These are phyloP conservation scores for Sebastes glaucus DNA, from an alignment of 2,797 vertebrate genomes.

Conservation along the genomic window DNA sequence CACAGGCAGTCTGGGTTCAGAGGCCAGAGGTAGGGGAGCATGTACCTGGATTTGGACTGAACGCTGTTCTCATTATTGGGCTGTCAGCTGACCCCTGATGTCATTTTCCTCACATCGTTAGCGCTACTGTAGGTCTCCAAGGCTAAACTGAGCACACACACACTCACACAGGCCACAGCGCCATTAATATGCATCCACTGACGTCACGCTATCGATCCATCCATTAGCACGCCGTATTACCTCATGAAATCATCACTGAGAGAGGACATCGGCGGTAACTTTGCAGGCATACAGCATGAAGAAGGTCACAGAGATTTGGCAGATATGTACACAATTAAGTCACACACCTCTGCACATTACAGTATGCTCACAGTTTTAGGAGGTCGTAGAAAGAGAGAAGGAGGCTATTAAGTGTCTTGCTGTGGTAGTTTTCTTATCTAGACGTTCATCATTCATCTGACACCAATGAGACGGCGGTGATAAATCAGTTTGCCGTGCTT, in stretches of 20 bases:
- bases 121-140: constrained; percentile 28
- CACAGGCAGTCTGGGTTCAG: constrained; percentile 41
- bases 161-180: constrained; percentile 6
- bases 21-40: constrained; percentile 60
- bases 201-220: constrained; percentile 64
- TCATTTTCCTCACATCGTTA: constrained; percentile 70
- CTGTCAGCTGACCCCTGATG: constrained; percentile 70
- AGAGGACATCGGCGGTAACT: constrained; percentile 34
- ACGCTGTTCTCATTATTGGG: constrained; percentile 71
- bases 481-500: constrained; percentile 57
- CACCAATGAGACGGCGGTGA: constrained; percentile 42
- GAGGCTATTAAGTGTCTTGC: constrained; percentile 27
- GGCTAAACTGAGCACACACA: constrained; percentile 30
- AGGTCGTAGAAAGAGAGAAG: constrained; percentile 22
- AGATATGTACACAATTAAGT: constrained; percentile 49
- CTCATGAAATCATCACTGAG: constrained; percentile 51
- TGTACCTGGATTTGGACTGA: constrained; percentile 62
- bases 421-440: constrained; percentile 41
- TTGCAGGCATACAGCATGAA: constrained; percentile 12
- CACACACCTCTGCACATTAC: constrained; percentile 14
- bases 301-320: constrained; percentile 39
- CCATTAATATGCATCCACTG: constrained; percentile 68
- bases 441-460: constrained; percentile 61
- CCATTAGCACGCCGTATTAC: constrained; percentile 52
- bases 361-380: neutral